Conservation (phyloP, 2,888 invertebrate genomes). For the Desoria tigrina region DNA sequence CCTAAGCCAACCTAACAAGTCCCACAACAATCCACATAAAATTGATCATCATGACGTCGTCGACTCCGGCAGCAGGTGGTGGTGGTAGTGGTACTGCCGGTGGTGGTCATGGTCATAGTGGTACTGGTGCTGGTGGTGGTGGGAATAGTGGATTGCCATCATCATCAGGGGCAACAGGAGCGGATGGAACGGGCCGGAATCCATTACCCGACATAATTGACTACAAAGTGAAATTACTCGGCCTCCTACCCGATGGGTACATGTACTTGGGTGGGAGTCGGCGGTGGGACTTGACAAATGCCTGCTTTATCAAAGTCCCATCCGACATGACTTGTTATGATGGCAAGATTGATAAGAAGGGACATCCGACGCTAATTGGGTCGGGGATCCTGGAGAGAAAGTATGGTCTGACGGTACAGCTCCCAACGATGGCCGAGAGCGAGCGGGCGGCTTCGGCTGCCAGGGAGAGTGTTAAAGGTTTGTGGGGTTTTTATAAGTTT, state of each 20-base stretch:
- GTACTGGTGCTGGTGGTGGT: background rate
- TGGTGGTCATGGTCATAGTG: background rate
- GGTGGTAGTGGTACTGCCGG: background rate
- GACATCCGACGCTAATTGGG: conserved; percentile 44
- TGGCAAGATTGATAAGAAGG: conserved; percentile 43
- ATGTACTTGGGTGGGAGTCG: conserved; percentile 29
- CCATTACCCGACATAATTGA: conserved; percentile 43
- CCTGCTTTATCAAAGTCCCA: conserved; percentile 45
- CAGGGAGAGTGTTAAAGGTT: conserved; percentile 38
- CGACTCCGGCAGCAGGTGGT: background rate
- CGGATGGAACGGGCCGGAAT: conserved; percentile 8
- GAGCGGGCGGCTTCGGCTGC: conserved; percentile 41
- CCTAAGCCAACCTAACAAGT: background rate
- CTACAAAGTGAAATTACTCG: conserved; percentile 48
- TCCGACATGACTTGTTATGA: conserved; percentile 50
- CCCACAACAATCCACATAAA: background rate
- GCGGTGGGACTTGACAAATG: conserved; percentile 43
- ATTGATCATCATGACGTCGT: background rate
- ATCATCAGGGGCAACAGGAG: conserved; percentile 3
- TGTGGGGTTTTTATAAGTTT: no score
- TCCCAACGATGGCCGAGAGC: conserved; percentile 48
- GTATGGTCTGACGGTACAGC: conserved; percentile 45
- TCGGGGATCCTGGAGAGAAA: conserved; percentile 47
- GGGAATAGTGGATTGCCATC: background rate
- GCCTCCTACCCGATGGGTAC: conserved; percentile 45